A percentile compares a stretch with the other conserved stretches of the same genome.
Evolutionary conservation across 2,113 vertebrate species (phyloP).

Genomic region (Pyrgilauda ruficollis): DNA sequence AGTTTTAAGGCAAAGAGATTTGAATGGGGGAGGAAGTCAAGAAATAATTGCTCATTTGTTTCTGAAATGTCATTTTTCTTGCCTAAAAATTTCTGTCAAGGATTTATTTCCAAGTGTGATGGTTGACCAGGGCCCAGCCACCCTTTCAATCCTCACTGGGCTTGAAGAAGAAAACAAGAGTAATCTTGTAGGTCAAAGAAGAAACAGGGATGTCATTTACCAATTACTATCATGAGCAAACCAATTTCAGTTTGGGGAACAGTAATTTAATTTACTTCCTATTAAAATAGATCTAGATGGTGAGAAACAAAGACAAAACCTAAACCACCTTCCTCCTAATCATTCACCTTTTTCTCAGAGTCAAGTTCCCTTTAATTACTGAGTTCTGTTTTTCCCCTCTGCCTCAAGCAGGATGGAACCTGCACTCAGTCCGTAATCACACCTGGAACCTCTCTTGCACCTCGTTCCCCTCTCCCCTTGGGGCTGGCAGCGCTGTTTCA

Average conservation of each 20-base stretch:
- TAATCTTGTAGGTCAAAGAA: background rate
- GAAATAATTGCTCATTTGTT: background rate
- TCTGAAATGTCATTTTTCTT: background rate
- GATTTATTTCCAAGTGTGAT: background rate
- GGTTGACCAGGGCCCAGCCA: accelerated
- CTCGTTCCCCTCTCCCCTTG: accelerated
- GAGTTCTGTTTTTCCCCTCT: too few relatives aligned
- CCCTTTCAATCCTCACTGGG: background rate
- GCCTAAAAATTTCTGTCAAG: background rate
- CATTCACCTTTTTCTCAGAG: background rate
- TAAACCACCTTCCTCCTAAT: background rate
- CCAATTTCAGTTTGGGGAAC: background rate
- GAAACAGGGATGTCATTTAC: background rate
- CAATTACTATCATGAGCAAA: background rate
- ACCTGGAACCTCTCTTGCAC: background rate
- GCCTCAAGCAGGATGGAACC: accelerated
- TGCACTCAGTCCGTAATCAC: background rate
- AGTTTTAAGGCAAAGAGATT: background rate
- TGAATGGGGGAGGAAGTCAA: background rate
- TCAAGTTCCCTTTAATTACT: background rate
- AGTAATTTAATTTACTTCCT: background rate
- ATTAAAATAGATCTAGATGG: background rate
- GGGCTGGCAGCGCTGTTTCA: accelerated
- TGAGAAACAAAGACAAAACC: background rate
- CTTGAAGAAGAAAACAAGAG: background rate